Evolutionary conservation across 2,113 vertebrate species (phyloP).

Genomic region (Elgaria multicarinata): DNA sequence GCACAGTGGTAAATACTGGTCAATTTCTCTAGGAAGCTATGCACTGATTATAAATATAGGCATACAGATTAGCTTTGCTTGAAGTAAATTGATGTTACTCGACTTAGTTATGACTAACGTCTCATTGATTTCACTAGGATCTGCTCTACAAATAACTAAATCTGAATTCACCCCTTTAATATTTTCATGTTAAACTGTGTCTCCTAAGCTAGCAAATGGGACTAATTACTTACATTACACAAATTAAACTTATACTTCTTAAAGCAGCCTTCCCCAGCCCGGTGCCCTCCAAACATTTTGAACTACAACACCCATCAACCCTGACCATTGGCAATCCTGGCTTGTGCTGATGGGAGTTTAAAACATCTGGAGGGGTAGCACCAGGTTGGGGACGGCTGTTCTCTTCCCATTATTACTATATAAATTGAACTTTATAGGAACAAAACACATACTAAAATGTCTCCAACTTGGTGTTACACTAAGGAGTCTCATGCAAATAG

Average conservation of each 20-base stretch:
- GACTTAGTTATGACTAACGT: too few species aligned
- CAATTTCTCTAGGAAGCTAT: neutral
- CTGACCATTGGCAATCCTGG: too few species aligned
- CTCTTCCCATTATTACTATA: neutral
- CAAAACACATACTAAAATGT: neutral
- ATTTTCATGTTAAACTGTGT: neutral
- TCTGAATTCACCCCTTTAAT: neutral
- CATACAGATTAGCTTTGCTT: too few species aligned
- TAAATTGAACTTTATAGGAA: neutral
- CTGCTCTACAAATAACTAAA: too few species aligned
- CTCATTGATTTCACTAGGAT: too few species aligned
- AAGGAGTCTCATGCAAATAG: neutral
- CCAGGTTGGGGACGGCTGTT: neutral
- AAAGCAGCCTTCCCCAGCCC: too few species aligned
- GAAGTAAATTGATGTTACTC: too few species aligned
- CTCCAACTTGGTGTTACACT: neutral
- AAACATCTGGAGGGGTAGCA: too few species aligned
- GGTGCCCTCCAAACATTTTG: too few species aligned
- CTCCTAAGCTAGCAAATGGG: neutral
- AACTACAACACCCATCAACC: too few species aligned
- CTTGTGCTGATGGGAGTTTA: too few species aligned
- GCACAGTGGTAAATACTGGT: neutral
- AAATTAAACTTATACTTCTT: too few species aligned
- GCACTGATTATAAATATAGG: neutral
- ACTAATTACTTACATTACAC: neutral